These are phyloP conservation scores for Alloscopus bannaensis DNA, from an alignment of 2,888 invertebrate genomes.

Conservation along the genomic window DNA sequence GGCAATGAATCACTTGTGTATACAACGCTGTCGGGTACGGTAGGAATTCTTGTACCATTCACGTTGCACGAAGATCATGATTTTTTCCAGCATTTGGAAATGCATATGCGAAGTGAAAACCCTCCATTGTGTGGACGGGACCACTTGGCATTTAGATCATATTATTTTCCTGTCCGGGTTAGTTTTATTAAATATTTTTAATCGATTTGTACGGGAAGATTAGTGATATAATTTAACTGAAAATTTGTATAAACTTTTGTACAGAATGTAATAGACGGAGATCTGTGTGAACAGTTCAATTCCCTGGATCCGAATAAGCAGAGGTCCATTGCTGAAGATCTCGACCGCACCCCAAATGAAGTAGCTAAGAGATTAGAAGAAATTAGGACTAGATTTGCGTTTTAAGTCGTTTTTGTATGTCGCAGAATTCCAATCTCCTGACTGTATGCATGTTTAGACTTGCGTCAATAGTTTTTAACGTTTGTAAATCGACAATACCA, in stretches of 20 bases:
- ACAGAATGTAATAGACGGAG: conserved; percentile 98
- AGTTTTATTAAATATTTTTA: conserved; percentile 73
- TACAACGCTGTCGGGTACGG: conserved; percentile 93
- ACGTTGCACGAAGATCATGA: conserved; percentile 98
- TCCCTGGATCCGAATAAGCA: conserved; percentile 96
- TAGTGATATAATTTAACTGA: too few relatives aligned
- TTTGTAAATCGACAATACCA: too few relatives aligned
- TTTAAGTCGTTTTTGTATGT: too few relatives aligned
- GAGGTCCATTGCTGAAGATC: conserved; percentile 94
- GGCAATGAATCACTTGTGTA: conserved; percentile 98
- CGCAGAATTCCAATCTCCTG: too few relatives aligned
- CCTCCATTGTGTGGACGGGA: conserved; percentile 97
- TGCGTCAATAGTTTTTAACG: conserved; percentile 2
- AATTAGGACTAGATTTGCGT: conserved; percentile 98
- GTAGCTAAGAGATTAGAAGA: conserved; percentile 99
- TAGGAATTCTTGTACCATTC: conserved; percentile 95
- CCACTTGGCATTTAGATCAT: conserved; percentile 97
- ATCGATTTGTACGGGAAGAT: too few relatives aligned
- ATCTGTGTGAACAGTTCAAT: conserved; percentile 99
- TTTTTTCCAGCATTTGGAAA: conserved; percentile 99
- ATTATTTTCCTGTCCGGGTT: conserved; percentile 97
- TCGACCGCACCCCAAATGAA: conserved; percentile 96
- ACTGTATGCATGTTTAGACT: too few relatives aligned
- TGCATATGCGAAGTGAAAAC: conserved; percentile 99
- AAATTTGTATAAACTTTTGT: too few relatives aligned